Base-by-base conservation (phyloP, 1,140 invertebrate genomes). In the Latrodectus geometricus region DNA sequence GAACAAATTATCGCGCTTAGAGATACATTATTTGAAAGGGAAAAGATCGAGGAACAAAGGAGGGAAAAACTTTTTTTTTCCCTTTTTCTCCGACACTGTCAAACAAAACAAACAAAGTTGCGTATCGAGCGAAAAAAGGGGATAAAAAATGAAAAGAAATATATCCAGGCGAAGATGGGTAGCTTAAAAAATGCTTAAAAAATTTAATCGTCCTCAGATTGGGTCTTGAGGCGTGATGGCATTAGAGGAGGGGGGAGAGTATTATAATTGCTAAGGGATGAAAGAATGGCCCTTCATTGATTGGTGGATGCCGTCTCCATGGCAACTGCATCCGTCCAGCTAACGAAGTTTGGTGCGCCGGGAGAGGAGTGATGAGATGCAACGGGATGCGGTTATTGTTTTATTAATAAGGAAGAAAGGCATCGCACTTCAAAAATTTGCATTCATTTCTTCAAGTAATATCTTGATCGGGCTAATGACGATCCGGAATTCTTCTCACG, bases 171-270 rank as follows among this genome's bases (percentile, higher is more conserved):
- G 49, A 76, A 56, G 73, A 84, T 84, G 82, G 72, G 2, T 70
- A 54, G 82, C 82, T 84, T 84, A 75, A 84, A 84, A 84, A 84
- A 82, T 82, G 70, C 69, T 82, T 82, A 74, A 74, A 74, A 84
- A 84, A 84, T 84, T 74, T 84, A 84, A 84, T 84, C 82, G 73
- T 35, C 56, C 72, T 20, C 72, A 84, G 82, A 84, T 75, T 84
- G 82, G 65, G 82, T 72, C 56, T 69, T 76, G 72, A 76, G 73
- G 73, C 82, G 73, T 56, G 50, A 61, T n/a, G 12, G 66, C 12
- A 35, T 23, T 21, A 52, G 68, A 49, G 20, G n/a, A 11, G 21
- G 70, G 48, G 77, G 17, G 54, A 61, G 69, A 75, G 82, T 76
- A 84, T 84, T 84, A 84, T 84, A 84, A 84, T 84, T 84, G 50